Evolutionary conservation across 2,797 vertebrate genomes (phyloP), one percentile per base, ranked within the genome.

Genomic region (Crenichthys baileyi): DNA sequence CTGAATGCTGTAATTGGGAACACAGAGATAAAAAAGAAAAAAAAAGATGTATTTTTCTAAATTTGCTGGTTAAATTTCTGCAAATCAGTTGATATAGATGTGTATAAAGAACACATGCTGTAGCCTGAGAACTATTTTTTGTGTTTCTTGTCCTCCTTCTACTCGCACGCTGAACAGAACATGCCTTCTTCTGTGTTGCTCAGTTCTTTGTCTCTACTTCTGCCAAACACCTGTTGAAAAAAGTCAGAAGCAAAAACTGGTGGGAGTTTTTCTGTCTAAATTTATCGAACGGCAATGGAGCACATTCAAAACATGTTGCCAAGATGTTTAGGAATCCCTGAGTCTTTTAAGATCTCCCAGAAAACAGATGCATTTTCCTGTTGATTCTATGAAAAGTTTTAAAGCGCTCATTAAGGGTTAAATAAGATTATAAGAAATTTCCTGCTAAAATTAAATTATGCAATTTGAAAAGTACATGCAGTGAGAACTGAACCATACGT

Each of bases 251-350:
- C 29, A 22, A 72, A 72, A 36, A 39, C 70, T 24, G 31, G 70
- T 72, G 70, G 50, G 70, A 72, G 29, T 55, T 13, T 24, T 29
- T 36, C 70, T 55, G 70, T 24, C 29, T 72, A 72, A 53, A 55
- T 55, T 24, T 53, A 36, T 53, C 2, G 29, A 22, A 36, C 9
- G 24, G 46, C 15, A 20, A 18, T 1, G 2, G n/a, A 18, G 26
- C 24, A 51, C 9, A 31, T 18, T 55, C 29, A 24, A 72, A 72
- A 72, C n/a, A 53, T 72, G 50, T 31, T 53, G 39, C 39, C 70
- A 72, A 39, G 50, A 55, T 72, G 50, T 72, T 72, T 22, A 53
- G n/a, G 29, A 53, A 36, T 22, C 24, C 50, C 20, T 3, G 13
- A 72, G 4, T 22, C 29, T 11, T 36, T 36, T 53, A 55, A 36